These are phyloP conservation scores for Onychomys leucogaster DNA, from an alignment of 2,797 vertebrate species.

Conservation along the genomic window DNA sequence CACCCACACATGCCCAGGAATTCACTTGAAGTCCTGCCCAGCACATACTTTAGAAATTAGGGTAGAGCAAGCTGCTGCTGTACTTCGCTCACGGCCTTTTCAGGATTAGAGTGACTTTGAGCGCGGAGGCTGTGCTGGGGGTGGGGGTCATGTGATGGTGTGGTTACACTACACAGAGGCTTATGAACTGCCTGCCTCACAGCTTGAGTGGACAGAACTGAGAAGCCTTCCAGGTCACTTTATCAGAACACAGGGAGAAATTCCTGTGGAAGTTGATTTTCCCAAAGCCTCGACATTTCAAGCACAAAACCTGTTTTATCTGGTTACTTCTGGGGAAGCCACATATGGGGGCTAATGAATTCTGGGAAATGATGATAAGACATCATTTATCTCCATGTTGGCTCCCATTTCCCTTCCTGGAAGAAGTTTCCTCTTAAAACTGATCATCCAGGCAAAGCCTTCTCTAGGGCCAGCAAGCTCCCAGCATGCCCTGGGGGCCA, in stretches of 20 bases:
- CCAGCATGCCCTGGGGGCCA: neutral
- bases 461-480: neutral
- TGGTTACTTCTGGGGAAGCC: conserved; percentile 38
- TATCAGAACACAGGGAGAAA: conserved; percentile 41
- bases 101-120: neutral
- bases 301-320: conserved; percentile 45
- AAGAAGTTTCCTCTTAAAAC: neutral
- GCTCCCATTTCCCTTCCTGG: neutral
- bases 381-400: neutral
- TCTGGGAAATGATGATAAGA: neutral
- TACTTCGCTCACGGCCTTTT: neutral
- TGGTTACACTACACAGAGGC: neutral
- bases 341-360: neutral
- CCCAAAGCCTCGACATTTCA: conserved; percentile 48
- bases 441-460: neutral
- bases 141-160: neutral
- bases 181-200: neutral
- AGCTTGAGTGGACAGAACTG: neutral
- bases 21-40: neutral
- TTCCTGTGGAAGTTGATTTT: conserved; percentile 47
- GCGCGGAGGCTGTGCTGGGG: neutral
- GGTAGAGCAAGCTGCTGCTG: neutral
- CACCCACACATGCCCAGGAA: neutral
- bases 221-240: neutral
- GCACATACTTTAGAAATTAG: conserved; percentile 20